Evolutionary conservation across 2,888 invertebrate genomes (phyloP).

Genomic region (Aleiodes testaceus): DNA sequence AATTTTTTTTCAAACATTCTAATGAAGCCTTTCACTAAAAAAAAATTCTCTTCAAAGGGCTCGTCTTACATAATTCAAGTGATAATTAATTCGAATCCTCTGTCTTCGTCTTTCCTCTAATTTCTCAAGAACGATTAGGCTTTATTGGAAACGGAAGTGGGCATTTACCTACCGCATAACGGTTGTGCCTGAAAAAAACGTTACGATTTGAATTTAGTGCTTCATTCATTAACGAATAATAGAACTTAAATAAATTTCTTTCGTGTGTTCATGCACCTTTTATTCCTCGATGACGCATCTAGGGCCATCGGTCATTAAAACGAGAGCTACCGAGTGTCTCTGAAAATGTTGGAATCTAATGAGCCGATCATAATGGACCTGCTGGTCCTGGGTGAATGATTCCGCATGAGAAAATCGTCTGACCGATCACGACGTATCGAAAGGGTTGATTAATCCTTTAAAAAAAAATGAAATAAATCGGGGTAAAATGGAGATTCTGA

Average conservation of each 20-base stretch:
- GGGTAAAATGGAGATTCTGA: no score
- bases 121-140: slow-evolving; percentile 38
- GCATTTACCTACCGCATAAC: slow-evolving; percentile 38
- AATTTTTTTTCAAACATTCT: not conserved
- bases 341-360: slow-evolving; percentile 62
- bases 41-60: not conserved
- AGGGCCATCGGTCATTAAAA: slow-evolving; percentile 63
- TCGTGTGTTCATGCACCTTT: slow-evolving; percentile 14
- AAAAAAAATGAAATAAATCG: no score
- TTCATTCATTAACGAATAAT: slow-evolving; percentile 31
- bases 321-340: slow-evolving; percentile 61
- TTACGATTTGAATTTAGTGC: slow-evolving; percentile 3
- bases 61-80: slow-evolving; percentile 16
- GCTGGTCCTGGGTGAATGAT: slow-evolving; percentile 44
- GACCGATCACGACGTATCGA: slow-evolving; percentile 49
- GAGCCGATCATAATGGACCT: slow-evolving; percentile 60
- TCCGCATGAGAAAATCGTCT: slow-evolving; percentile 46
- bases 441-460: not conserved
- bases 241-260: not conserved
- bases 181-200: slow-evolving; percentile 8
- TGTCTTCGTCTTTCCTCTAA: slow-evolving; percentile 16
- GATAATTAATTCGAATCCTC: slow-evolving; percentile 10
- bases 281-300: slow-evolving; percentile 30
- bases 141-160: slow-evolving; percentile 44
- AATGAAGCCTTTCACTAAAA: not conserved